These are phyloP conservation scores for Glyphotaelius pellucidus DNA, from an alignment of 2,888 invertebrate species.

Conservation along the genomic window DNA sequence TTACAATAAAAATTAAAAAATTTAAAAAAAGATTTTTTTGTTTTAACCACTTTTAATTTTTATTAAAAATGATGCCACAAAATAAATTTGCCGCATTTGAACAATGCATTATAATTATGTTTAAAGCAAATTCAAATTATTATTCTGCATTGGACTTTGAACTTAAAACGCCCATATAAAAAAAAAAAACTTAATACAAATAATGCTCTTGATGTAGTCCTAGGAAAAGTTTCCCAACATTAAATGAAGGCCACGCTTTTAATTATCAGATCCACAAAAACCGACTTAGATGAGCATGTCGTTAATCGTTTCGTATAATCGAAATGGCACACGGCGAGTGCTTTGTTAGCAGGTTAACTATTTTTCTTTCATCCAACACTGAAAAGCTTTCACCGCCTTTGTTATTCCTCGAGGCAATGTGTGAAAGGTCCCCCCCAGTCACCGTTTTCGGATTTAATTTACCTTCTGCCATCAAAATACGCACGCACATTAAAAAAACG, in stretches of 20 bases:
- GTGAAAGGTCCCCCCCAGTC: slow-evolving; percentile 2
- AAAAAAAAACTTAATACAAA: background rate
- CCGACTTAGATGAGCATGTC: background rate
- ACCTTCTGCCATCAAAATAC: slow-evolving; percentile 32
- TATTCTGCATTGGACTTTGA: background rate
- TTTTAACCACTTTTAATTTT: too few species aligned
- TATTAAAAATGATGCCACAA: too few species aligned
- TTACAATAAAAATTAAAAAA: too few species aligned
- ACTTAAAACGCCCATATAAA: background rate
- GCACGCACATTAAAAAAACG: slow-evolving; percentile 45
- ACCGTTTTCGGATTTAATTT: slow-evolving; percentile 21
- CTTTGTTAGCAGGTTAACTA: background rate
- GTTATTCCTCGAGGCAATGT: slow-evolving; percentile 5
- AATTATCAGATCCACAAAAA: background rate
- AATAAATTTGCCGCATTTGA: too few species aligned
- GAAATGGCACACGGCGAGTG: background rate
- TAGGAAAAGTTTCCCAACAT: background rate
- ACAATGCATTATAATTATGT: background rate
- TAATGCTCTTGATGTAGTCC: background rate
- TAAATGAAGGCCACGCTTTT: background rate
- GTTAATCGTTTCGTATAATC: background rate
- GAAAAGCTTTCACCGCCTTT: slow-evolving; percentile 27
- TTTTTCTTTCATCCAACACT: slow-evolving; percentile 21
- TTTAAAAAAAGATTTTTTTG: too few species aligned
- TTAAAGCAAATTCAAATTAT: background rate